Base-by-base conservation (phyloP, 2,888 invertebrate genomes). In the Hyalella azteca region DNA sequence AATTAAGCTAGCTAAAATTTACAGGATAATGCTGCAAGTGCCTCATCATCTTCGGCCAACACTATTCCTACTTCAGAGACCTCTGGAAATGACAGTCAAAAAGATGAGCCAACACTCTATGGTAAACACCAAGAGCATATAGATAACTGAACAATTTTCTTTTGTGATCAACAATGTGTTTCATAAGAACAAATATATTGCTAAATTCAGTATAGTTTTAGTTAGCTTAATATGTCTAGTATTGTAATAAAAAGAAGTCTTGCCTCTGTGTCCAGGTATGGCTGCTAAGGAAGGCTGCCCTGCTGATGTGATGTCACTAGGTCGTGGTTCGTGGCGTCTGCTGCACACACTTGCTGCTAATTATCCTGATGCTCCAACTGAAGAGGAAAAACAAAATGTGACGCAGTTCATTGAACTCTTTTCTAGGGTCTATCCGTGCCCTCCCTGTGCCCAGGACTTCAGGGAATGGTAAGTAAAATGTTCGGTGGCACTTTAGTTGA, bases 281-380 rank as follows among this genome's bases (percentile, higher is more conserved):
- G 84, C 84, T 77, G 79, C 79, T 7, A 78, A 81, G 41, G 75
- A 82, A 40, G 88, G 90, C 45, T 91, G 91, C 85, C 91, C 91
- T 0, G 86, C 90, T 9, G 91, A 91, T 85, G 88, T 88, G 79
- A 88, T 89, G 84, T 88, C 89, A 82, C 86, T 91, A 22, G 92
- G 92, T 1, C 90, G 91, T 4, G 91, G 92, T 77, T 94, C 98
- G 2, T 99, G 99, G 99, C 92, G 94, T 7, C 92, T 98, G 85
- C 90, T 99, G 2, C 99, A 99, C 87, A 95, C 98, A 0, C 96
- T 98, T 92, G 97, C 96, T 3, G 95, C 97, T 0, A 95, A 96
- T 88, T 99, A 93, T 89, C 97, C 98, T 0, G 92, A 93, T 4
- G 91, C 92, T 85, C 98, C 99, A 0, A 91, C 91, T 0, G 88